These are phyloP conservation scores for Coilia nasus DNA, from an alignment of 2,797 vertebrate genomes.

Conservation along the genomic window DNA sequence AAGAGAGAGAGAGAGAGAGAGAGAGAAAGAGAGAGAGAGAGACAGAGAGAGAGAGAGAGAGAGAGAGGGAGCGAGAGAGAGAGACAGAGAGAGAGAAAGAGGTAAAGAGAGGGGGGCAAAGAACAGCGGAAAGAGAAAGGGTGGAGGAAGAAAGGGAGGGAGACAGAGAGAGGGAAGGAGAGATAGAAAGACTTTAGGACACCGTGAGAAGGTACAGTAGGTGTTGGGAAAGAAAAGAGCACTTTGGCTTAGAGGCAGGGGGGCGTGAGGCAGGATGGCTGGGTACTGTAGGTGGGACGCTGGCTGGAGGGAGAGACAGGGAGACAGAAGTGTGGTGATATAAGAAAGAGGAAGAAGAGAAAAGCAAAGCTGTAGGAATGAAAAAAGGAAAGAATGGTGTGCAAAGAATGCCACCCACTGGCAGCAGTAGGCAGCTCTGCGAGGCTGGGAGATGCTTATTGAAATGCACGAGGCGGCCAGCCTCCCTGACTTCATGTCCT, in stretches of 20 bases:
- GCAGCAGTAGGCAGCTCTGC: not conserved
- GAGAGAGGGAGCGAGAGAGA: too few species aligned
- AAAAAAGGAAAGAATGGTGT: not conserved
- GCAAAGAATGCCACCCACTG: conserved; percentile 7
- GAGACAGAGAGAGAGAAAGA: too few species aligned
- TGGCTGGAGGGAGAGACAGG: not conserved
- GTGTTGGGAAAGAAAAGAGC: not conserved
- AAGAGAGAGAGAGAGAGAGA: not conserved
- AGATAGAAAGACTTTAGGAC: too few species aligned
- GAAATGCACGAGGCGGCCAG: not conserved
- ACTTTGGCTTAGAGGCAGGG: not conserved
- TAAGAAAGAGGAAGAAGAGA: not conserved
- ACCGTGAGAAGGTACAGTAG: not conserved
- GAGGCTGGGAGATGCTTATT: not conserved
- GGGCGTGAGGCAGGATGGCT: not conserved
- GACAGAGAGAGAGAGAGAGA: conserved; percentile 29
- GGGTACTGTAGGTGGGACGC: not conserved
- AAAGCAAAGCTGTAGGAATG: conserved; percentile 56
- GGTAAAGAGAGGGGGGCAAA: not conserved
- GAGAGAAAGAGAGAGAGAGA: conserved; percentile 24
- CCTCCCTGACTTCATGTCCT: not conserved
- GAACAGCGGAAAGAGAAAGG: not conserved
- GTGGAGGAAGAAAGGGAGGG: not conserved
- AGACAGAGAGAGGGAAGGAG: not conserved
- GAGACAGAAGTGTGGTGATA: conserved; percentile 37